These are phyloP conservation scores for Cerastis leucographa DNA, from an alignment of 2,888 invertebrate species.

Conservation along the genomic window DNA sequence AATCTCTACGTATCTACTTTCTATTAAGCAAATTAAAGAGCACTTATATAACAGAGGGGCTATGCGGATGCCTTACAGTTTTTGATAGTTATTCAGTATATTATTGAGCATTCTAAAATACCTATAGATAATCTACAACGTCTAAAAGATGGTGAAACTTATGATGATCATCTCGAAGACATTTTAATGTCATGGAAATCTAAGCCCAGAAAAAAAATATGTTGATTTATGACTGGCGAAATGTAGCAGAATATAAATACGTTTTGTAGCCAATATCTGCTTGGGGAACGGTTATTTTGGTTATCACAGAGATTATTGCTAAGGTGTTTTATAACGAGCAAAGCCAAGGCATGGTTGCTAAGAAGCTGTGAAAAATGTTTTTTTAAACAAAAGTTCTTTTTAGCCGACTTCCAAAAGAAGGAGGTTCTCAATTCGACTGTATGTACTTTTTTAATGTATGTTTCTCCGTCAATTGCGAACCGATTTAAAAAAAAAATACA, in stretches of 20 bases:
- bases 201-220: conserved; percentile 40
- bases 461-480: too few species aligned
- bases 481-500: too few species aligned
- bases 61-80: too few species aligned
- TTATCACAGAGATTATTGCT: conserved; percentile 4
- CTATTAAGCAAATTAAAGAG: too few species aligned
- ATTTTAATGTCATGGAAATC: conserved; percentile 42
- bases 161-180: conserved; percentile 42
- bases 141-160: conserved; percentile 33
- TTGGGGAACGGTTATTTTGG: conserved; percentile 48
- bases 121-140: not conserved
- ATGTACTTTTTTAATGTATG: too few species aligned
- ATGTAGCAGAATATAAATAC: conserved; percentile 54
- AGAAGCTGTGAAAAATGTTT: not conserved
- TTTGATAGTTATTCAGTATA: not conserved
- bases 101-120: not conserved
- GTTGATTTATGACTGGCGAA: conserved; percentile 53
- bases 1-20: too few species aligned
- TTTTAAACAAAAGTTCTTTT: too few species aligned
- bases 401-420: too few species aligned
- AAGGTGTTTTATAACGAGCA: conserved; percentile 33
- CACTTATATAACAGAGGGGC: too few species aligned
- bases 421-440: too few species aligned
- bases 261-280: conserved; percentile 51
- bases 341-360: not conserved